Evolutionary conservation across 2,888 invertebrate genomes (phyloP), one percentile per base, ranked within the genome.

Genomic region (Eupithecia insigniata): DNA sequence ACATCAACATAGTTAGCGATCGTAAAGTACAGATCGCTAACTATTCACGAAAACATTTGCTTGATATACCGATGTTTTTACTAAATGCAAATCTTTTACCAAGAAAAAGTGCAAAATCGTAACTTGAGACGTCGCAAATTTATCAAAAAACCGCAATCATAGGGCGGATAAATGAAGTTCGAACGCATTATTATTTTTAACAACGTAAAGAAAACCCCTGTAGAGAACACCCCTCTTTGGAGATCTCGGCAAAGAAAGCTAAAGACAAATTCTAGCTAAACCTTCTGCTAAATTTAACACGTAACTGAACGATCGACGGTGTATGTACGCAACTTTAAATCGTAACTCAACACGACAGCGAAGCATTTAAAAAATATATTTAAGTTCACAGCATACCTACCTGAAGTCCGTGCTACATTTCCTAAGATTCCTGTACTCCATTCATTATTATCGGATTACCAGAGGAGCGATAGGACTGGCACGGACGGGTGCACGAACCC

Each of bases 361-460:
- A 8, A 55, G 55, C 26, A 55, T 55, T 55, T 26, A 26, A 55
- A 55, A 55, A 55, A 26, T 14, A 60, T 30, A 30, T 36, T 39
- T n/a, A 64, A 64, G 22, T 39, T 36, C 34, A 64, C 36, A 64
- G 26, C 36, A 36, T n/a, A 62, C 61, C 32, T 62, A 30, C 3
- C 30, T 30, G 30, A 43, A 67, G 32, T 69, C 64, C 67, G 67
- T 64, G 72, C 75, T 68, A 75, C 75, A 76, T 73, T 72, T 72
- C 77, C 74, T 70, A 67, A 66, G 70, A 73, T 74, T 39, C 30
- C 60, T 39, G 78, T 78, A 77, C 73, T 76, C 77, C 70, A 79
- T 79, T 77, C 80, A 79, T 80, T 80, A 80, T 77, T 78, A 80
- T 81, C 80, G 79, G 80, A 79, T 81, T 81, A 81, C 79, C 64